A percentile compares a stretch with the other conserved stretches of the same genome.
Evolutionary conservation across 2,797 vertebrate genomes (phyloP).

Genomic region (Sebastolobus altivelis): DNA sequence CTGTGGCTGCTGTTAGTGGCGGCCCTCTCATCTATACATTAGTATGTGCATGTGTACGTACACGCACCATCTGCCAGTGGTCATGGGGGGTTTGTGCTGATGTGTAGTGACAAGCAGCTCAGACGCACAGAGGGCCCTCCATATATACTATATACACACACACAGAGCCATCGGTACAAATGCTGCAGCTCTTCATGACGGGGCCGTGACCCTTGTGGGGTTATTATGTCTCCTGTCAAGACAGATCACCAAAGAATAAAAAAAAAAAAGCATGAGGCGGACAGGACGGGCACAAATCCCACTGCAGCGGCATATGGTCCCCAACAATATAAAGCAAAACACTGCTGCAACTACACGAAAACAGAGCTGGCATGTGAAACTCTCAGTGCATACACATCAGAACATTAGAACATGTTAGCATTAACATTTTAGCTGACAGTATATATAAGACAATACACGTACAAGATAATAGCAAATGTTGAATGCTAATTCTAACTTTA

Average conservation of each 20-base stretch:
- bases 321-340: slow-evolving; percentile 12
- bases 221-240: slow-evolving; percentile 64
- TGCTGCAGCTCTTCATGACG: slow-evolving; percentile 42
- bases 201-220: slow-evolving; percentile 41
- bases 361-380: neutral
- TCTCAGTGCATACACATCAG: neutral
- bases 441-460: neutral
- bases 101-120: slow-evolving; percentile 59
- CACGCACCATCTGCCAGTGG: slow-evolving; percentile 44
- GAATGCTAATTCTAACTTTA: neutral
- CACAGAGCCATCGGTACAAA: slow-evolving; percentile 42
- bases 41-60: neutral
- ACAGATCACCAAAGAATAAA: slow-evolving; percentile 49
- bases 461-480: neutral
- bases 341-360: neutral
- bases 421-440: neutral
- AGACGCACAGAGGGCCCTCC: slow-evolving; percentile 38
- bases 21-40: slow-evolving; percentile 7
- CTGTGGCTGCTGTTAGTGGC: neutral
- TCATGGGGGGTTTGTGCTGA: slow-evolving; percentile 48
- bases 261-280: slow-evolving; percentile 21
- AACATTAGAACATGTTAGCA: neutral
- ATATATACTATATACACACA: slow-evolving; percentile 32
- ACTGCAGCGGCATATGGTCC: slow-evolving; percentile 25
- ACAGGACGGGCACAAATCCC: slow-evolving; percentile 18